Base-by-base conservation (phyloP, 2,888 invertebrate species). In the Tenthredo amoena region DNA sequence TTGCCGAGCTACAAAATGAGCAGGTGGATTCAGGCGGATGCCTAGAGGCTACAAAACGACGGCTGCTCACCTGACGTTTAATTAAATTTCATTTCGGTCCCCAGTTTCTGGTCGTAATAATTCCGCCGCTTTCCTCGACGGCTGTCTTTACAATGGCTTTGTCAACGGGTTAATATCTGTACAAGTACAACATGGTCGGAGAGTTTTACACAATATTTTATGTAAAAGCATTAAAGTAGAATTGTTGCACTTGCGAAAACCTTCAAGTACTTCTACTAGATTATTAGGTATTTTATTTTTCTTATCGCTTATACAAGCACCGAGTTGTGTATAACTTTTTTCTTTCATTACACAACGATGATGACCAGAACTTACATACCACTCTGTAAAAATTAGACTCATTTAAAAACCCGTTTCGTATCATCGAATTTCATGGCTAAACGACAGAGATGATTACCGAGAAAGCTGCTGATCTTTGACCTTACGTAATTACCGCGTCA, bases 41-140 rank as follows among this genome's bases (percentile, higher is more conserved):
- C 83, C 81, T 62, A 21, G 81, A 50, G 81, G 62, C 62, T 40
- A 34, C n/a, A n/a, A 81, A 26, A 81, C 77, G 77, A 81, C 81
- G 71, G 81, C 58, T 62, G 58, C 81, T 81, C 83, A 83, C 83
- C 83, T 83, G 83, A 83, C 83, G 83, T 83, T 83, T 83, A 65
- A 83, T 83, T 83, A 83, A 65, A 71, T 68, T 83, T 83, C 65
- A 68, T 83, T 21, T 50, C 83, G 83, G 62, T 58, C 68, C 18
- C 31, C 68, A 21, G 37, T 81, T 37, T n/a, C 65, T 50, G n/a
- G 37, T 62, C 40, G 37, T 81, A 58, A 81, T 62, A 58, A 81
- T 81, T 81, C 58, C n/a, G 6, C 81, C 40, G 12, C 81, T 62
- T 62, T 62, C 40, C 68, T 71, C 68, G 47, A 65, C 18, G 43